These are phyloP conservation scores for Botrylloides violaceus DNA, from an alignment of 23 tunicate species.

Conservation along the genomic window DNA sequence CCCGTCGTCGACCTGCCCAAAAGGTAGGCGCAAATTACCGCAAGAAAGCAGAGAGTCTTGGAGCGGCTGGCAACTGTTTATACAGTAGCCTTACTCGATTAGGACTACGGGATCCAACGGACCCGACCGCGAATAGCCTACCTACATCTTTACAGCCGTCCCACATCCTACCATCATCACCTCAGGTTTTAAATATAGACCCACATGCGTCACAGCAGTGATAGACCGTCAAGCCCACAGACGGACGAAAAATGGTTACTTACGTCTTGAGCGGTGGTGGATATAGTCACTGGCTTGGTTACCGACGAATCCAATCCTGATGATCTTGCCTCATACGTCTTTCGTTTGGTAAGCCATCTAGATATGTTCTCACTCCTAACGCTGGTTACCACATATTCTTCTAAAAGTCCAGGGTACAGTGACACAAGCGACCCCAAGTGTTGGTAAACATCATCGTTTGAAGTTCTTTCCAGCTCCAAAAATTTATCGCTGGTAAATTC, in stretches of 20 bases:
- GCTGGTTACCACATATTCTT: conserved; percentile 32
- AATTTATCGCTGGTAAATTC: not conserved
- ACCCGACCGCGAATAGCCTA: too few species aligned
- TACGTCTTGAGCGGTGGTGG: not conserved
- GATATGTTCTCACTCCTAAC: conserved; percentile 34
- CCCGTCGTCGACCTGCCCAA: conserved; percentile 40
- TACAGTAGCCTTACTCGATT: too few species aligned
- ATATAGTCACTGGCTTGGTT: not conserved
- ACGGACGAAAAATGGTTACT: too few species aligned
- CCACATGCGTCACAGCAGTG: too few species aligned
- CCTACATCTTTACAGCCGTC: too few species aligned
- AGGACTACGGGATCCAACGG: too few species aligned
- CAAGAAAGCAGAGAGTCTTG: not conserved
- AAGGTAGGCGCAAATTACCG: not conserved
- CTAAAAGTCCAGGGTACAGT: conserved; percentile 16
- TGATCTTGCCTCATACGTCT: conserved; percentile 4
- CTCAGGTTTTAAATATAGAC: too few species aligned
- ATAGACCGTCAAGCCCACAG: too few species aligned
- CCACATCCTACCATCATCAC: too few species aligned
- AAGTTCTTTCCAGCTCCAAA: not conserved
- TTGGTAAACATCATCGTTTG: conserved; percentile 5
- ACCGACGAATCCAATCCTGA: not conserved
- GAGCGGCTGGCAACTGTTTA: too few species aligned
- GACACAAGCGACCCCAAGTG: conserved; percentile 15
- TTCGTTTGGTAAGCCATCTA: conserved; percentile 40